Percentiles rank a stretch among this genome's conserved stretches.
Conservation (phyloP, 1,140 invertebrate species). For the Argopecten irradians region DNA sequence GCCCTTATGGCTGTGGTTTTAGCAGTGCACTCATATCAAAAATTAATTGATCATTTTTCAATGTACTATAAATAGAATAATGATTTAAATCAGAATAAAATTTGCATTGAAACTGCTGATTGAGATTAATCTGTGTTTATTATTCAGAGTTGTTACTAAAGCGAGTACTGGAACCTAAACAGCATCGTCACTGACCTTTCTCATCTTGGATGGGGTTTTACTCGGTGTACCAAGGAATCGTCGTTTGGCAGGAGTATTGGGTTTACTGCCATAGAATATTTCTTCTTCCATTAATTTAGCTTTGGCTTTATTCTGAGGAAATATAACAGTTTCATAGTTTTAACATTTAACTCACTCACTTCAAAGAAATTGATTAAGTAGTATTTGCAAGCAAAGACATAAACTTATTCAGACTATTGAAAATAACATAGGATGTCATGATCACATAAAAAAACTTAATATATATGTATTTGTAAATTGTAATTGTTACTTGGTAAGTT, state of each 20-base stretch:
- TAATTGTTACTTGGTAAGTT: too few species aligned
- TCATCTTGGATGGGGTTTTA: conserved; percentile 70
- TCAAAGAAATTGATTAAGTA: too few species aligned
- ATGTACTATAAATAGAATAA: background rate
- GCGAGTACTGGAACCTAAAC: background rate
- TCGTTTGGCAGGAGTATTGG: conserved; percentile 69
- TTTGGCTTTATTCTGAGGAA: conserved; percentile 65
- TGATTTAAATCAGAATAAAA: too few species aligned
- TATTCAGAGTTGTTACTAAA: background rate
- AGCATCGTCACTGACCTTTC: conserved; percentile 64
- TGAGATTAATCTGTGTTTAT: background rate
- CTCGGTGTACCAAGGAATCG: conserved; percentile 67
- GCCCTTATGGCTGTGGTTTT: background rate
- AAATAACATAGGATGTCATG: too few species aligned
- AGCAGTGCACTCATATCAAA: background rate
- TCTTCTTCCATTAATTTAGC: conserved; percentile 73
- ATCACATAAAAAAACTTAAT: too few species aligned
- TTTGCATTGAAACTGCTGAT: background rate
- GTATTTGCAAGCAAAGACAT: too few species aligned
- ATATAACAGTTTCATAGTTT: too few species aligned
- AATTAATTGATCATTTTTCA: background rate
- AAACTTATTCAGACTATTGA: too few species aligned
- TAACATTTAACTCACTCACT: too few species aligned
- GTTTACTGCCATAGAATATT: conserved; percentile 73
- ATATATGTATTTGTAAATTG: too few species aligned